phyloP scores from a whole-genome alignment of 2,113 vertebrate genomes.

The Trinectes maculatus region DNA sequence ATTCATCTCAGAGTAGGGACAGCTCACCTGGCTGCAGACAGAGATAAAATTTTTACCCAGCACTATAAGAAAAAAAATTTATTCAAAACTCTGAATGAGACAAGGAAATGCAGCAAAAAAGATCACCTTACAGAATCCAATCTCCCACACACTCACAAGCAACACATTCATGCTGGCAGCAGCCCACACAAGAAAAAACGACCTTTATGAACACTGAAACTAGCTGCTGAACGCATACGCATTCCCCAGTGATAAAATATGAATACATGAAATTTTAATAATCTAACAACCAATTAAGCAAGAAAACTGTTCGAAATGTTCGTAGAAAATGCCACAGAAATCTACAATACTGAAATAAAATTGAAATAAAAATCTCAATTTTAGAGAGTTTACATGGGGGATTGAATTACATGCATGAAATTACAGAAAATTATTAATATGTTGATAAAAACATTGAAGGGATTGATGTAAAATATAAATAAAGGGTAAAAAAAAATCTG shows the following conservation, averaged over 20 bases:
- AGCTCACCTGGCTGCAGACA: slow-evolving; percentile 85
- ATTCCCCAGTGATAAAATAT: slow-evolving; percentile 4
- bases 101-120: slow-evolving; percentile 22
- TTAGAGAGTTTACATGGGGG: no score
- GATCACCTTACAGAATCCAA: slow-evolving; percentile 10
- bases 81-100: background rate
- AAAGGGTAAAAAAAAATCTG: background rate
- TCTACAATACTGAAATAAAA: background rate
- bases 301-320: no score
- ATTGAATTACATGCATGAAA: no score
- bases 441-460: no score
- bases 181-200: slow-evolving; percentile 55
- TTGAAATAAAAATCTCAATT: no score
- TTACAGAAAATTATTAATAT: no score
- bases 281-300: background rate
- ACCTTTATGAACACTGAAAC: slow-evolving; percentile 39
- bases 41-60: slow-evolving; percentile 8
- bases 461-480: background rate
- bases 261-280: background rate
- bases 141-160: slow-evolving; percentile 41
- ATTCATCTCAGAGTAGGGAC: slow-evolving; percentile 89
- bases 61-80: background rate
- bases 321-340: background rate
- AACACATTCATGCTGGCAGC: slow-evolving; percentile 40
- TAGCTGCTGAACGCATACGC: background rate